Base-by-base conservation (phyloP, 1,140 invertebrate species). In the Papilio xuthus region DNA sequence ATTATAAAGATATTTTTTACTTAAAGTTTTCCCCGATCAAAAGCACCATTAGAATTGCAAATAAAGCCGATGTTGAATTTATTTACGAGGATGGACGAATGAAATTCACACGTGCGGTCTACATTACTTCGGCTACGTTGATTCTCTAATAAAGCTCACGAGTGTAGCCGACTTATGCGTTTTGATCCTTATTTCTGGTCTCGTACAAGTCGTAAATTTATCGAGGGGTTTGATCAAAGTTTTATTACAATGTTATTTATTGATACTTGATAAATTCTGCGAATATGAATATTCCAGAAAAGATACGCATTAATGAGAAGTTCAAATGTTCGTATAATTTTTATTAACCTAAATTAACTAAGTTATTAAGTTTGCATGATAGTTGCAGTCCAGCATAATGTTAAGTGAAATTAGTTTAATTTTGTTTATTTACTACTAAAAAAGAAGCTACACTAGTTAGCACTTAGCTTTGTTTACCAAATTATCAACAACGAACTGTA, bases 31-130 rank as follows among this genome's bases (percentile, higher is more conserved):
- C 44, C 15, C 50, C 18, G 18, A 20, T 15, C 50, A 20, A 20
- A 26, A 10, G 13, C 9, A 0, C 4, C 9, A 20, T 60, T 15
- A 60, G 67, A 32, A 69, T 69, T 69, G 28, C 67, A 37, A 69
- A 37, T 9, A 8, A 37, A 8, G 32, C 53, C 32, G 32, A 32
- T 8, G 26, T n/a, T 69, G 67, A 69, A 37, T 69, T 37, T 69
- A 69, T 69, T 69, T 41, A 69, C 67, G 67, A 69, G 67, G 10
- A 37, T 32, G 67, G 32, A 3, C 32, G 67, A 69, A 26, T 41
- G 32, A 26, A 69, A 41, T 69, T 69, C 67, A 69, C 67, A 69
- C 32, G 67, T 69, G 67, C 67, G 28, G 67, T 37, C 20, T 69
- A n/a, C 23, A 60, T 69, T 37, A 69, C 67, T 69, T 37, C 67